These are phyloP conservation scores for Eucidaris tribuloides DNA, from an alignment of 35 echinoderm and acorn worm species.

Conservation along the genomic window DNA sequence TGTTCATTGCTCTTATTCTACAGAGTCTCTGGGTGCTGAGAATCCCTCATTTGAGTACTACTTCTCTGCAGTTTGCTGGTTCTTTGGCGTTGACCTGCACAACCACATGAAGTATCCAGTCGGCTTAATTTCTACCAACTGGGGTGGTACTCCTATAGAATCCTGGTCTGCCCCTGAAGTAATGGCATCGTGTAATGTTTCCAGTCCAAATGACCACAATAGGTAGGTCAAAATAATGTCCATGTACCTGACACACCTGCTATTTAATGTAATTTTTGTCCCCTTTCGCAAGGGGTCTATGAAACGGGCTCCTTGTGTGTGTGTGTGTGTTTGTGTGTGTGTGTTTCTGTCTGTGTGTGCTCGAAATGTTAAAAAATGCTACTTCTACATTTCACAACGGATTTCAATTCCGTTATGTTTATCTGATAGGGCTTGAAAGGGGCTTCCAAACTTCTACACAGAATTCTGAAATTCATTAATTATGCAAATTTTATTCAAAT, in stretches of 20 bases:
- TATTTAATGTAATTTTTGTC: not conserved
- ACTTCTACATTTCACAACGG: too few species aligned
- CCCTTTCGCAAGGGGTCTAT: not conserved
- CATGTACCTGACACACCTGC: not conserved
- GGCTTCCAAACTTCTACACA: too few species aligned
- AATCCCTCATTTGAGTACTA: slow-evolving; percentile 18
- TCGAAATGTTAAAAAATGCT: too few species aligned
- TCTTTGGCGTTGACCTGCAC: slow-evolving; percentile 85
- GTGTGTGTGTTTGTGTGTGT: too few species aligned
- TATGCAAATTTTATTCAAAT: too few species aligned
- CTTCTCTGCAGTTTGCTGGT: slow-evolving; percentile 93
- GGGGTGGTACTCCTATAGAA: slow-evolving; percentile 84
- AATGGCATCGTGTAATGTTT: slow-evolving; percentile 13
- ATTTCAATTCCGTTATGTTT: too few species aligned
- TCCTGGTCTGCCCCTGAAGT: slow-evolving; percentile 85
- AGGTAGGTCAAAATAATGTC: not conserved
- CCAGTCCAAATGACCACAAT: too few species aligned
- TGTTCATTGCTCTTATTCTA: not conserved
- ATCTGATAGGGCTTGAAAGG: too few species aligned
- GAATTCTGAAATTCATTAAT: too few species aligned
- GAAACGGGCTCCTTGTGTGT: too few species aligned
- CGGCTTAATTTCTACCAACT: slow-evolving; percentile 80
- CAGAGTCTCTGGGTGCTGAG: slow-evolving; percentile 60
- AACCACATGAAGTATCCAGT: slow-evolving; percentile 69
- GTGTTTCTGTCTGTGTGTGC: too few species aligned